Evolutionary conservation across 2,113 vertebrate species (phyloP).

Genomic region (Scopus umbretta): DNA sequence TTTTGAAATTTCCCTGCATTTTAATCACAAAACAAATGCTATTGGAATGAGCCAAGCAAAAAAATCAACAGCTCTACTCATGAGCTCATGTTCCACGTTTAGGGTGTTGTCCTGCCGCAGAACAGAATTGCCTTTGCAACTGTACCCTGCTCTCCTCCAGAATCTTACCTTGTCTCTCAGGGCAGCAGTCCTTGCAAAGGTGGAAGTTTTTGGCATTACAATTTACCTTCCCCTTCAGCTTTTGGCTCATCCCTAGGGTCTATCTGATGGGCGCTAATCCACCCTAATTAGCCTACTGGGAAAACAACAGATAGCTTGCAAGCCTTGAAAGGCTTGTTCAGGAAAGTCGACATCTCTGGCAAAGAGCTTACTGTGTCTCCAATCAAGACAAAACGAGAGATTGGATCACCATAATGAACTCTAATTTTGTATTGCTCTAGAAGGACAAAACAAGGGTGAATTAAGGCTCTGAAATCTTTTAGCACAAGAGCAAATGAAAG

Average conservation of each 20-base stretch:
- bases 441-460: conserved; percentile 58
- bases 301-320: conserved; percentile 33
- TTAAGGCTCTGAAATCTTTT: conserved; percentile 60
- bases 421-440: conserved; percentile 43
- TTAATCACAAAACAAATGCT: background rate
- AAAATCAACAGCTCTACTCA: background rate
- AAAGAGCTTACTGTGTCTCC: conserved; percentile 22
- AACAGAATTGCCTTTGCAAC: background rate
- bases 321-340: conserved; percentile 26
- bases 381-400: conserved; percentile 51
- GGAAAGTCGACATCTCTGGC: conserved; percentile 36
- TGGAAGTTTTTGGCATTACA: background rate
- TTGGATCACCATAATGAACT: conserved; percentile 41
- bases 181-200: background rate
- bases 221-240: background rate
- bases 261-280: conserved; percentile 1
- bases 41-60: background rate
- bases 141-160: background rate
- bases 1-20: background rate
- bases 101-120: background rate
- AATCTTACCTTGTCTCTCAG: background rate
- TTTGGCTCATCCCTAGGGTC: background rate
- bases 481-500: conserved; percentile 64
- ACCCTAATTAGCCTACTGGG: conserved; percentile 15
- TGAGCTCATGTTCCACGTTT: background rate